Evolutionary conservation across 2,888 invertebrate species (phyloP), one percentile per base, ranked within the genome.

Genomic region (Omphaloscelis lunosa): DNA sequence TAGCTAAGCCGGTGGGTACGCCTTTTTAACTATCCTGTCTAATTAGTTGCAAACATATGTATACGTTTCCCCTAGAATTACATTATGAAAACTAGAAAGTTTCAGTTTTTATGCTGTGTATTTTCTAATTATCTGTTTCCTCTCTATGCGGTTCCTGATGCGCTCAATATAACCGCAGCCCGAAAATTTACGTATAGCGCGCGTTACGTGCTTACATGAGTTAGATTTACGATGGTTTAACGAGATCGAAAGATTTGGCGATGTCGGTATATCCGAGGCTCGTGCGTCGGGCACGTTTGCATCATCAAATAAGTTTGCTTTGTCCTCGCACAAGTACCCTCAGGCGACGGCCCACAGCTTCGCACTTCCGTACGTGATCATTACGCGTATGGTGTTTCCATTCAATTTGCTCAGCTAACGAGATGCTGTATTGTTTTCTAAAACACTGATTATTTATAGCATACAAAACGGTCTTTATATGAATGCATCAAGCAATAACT

Each of bases 351-450:
- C 80, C 85, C 79, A 75, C 84, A 86, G 84, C 82, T 84, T 85
- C 85, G 73, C 88, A 86, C 84, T 83, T 86, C 82, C 77, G 79
- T 82, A 85, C 90, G 86, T 89, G 89, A 88, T 91, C 89, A 90
- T 90, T 90, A 86, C 86, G 79, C 86, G 82, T 75, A 85, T 83
- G 86, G 75, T 88, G 82, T 87, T 90, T 86, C 79, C 81, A 90
- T 91, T 90, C 88, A 90, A 91, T 90, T 89, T 89, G 75, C 82
- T 85, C 73, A 75, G 74, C 85, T 85, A 85, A 85, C 82, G 75
- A 88, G 71, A 85, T 69, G 23, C 61, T 34, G n/a, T 76, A 84
- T 81, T 80, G 67, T 79, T 80, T 73, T 69, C 39, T 75, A 78
- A 62, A 80, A 75, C 39, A 72, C 56, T 73, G 48, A 56, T 75